Evolutionary conservation across 2,888 invertebrate genomes (phyloP).

Genomic region (Charanyca ferruginea): DNA sequence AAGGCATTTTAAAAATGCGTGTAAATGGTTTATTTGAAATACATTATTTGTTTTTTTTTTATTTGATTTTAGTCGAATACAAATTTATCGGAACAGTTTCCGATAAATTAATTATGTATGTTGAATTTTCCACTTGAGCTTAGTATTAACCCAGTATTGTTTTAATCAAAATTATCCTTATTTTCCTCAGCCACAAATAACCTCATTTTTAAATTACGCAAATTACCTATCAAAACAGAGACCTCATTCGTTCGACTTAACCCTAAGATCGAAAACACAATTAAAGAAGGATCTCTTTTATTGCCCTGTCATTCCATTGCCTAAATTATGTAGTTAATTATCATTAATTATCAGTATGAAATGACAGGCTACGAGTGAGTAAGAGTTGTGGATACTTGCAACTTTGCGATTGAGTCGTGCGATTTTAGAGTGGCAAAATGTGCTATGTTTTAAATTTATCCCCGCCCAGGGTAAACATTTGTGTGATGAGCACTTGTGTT

Average conservation of each 20-base stretch:
- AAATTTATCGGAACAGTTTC: too few relatives aligned
- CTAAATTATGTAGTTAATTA: slow-evolving; percentile 56
- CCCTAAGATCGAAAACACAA: slow-evolving; percentile 44
- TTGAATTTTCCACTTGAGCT: not conserved
- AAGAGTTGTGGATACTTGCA: slow-evolving; percentile 9
- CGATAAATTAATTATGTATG: too few relatives aligned
- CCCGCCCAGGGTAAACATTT: too few relatives aligned
- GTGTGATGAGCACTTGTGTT: too few relatives aligned
- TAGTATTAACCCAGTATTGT: not conserved
- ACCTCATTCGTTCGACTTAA: slow-evolving; percentile 49
- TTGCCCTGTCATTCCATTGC: slow-evolving; percentile 34
- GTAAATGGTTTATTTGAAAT: too few relatives aligned
- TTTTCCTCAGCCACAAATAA: slow-evolving; percentile 26
- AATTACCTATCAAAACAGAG: slow-evolving; percentile 55
- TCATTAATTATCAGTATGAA: slow-evolving; percentile 56
- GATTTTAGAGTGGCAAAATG: not conserved
- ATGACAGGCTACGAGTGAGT: slow-evolving; percentile 35
- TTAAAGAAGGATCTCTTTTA: slow-evolving; percentile 41
- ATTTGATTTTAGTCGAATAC: too few relatives aligned
- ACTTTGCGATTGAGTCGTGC: slow-evolving; percentile 13
- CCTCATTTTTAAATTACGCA: slow-evolving; percentile 31
- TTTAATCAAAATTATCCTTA: slow-evolving; percentile 16
- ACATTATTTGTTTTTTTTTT: too few relatives aligned
- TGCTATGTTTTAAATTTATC: not conserved
- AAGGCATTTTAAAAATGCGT: too few relatives aligned